phyloP scores from a whole-genome alignment of 2,113 vertebrate species.

The Gulo gulo region DNA sequence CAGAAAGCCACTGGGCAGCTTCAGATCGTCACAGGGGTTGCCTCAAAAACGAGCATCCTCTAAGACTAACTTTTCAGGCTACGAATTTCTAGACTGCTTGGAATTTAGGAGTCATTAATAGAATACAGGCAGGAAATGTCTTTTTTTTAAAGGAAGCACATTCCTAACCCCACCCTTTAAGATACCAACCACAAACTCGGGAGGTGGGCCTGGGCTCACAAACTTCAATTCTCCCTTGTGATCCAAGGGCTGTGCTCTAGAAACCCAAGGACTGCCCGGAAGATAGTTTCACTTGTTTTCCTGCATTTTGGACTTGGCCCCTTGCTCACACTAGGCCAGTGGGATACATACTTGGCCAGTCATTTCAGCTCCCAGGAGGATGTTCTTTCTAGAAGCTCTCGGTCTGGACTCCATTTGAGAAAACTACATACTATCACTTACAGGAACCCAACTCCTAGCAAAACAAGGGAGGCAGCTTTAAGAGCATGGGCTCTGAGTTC shows the following conservation, averaged over 20 bases:
- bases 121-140: background rate
- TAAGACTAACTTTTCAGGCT: background rate
- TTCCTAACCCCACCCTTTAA: background rate
- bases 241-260: fast-evolving
- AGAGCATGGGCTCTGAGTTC: too few species aligned
- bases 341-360: too few species aligned
- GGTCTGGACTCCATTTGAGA: background rate
- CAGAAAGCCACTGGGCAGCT: too few species aligned
- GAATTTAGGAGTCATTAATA: background rate
- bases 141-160: background rate
- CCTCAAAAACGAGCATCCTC: background rate
- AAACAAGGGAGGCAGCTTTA: background rate
- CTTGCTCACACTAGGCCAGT: background rate
- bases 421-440: background rate
- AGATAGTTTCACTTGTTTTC: background rate
- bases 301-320: too few species aligned
- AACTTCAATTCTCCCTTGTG: too few species aligned
- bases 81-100: background rate
- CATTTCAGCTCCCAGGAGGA: background rate
- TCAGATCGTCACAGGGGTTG: background rate
- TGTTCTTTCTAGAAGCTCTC: background rate
- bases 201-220: too few species aligned
- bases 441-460: background rate
- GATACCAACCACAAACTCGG: background rate
- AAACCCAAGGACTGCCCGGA: background rate